Conservation (phyloP, 2,888 invertebrate species). For the Rhynchonema sp. region DNA sequence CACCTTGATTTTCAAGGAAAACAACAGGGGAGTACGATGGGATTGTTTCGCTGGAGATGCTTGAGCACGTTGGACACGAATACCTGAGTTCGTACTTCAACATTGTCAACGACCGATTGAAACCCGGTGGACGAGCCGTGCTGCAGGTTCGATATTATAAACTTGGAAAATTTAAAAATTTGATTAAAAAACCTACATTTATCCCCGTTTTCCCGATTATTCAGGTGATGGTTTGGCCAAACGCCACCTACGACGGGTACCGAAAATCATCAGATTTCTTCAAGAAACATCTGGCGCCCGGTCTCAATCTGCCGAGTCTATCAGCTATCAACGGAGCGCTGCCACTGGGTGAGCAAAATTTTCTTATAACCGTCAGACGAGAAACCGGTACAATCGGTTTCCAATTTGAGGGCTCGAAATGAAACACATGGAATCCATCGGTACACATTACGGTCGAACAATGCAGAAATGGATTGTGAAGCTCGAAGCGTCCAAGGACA, state of each 20-base stretch:
- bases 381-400: background rate
- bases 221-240: background rate
- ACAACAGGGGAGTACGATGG: background rate
- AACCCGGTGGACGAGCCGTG: background rate
- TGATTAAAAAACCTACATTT: background rate
- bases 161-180: no score
- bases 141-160: constrained; percentile 1
- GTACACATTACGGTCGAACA: background rate
- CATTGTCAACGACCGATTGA: background rate
- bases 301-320: background rate
- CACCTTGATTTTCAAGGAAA: no score
- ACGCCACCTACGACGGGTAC: background rate
- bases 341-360: background rate
- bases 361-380: background rate
- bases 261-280: background rate
- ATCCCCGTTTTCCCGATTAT: background rate
- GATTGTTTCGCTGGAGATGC: background rate
- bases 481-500: background rate
- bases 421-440: background rate
- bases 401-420: no score
- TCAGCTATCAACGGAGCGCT: background rate
- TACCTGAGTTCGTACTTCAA: background rate
- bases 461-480: background rate
- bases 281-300: constrained; percentile 1
- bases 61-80: background rate